A percentile compares a stretch with the other conserved stretches of the same genome.
These are phyloP conservation scores for Ochropacha duplaris DNA, from an alignment of 2,888 invertebrate genomes.

Conservation along the genomic window DNA sequence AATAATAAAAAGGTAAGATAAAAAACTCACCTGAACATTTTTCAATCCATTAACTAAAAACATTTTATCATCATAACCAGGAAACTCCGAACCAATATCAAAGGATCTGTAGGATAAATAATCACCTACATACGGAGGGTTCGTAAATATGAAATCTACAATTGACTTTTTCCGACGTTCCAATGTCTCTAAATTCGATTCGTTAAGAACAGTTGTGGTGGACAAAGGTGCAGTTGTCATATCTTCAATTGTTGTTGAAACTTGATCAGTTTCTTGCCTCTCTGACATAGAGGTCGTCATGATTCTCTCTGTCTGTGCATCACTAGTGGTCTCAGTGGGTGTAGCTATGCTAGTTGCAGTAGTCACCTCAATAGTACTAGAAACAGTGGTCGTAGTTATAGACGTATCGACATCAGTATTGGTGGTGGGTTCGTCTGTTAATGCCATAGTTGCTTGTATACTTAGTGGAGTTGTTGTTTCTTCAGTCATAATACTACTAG, in stretches of 20 bases:
- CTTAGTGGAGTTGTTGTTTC: slow-evolving; percentile 33
- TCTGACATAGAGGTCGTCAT: not conserved
- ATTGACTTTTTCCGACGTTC: slow-evolving; percentile 69
- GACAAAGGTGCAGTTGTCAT: slow-evolving; percentile 29
- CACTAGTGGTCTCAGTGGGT: slow-evolving; percentile 5
- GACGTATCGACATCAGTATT: slow-evolving; percentile 47
- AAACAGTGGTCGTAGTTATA: slow-evolving; percentile 21
- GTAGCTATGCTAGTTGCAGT: slow-evolving; percentile 13
- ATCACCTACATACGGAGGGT: slow-evolving; percentile 66
- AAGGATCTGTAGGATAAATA: slow-evolving; percentile 65
- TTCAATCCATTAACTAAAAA: slow-evolving; percentile 72
- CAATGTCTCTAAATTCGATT: slow-evolving; percentile 57
- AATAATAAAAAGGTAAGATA: not conserved
- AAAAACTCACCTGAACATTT: slow-evolving; percentile 63
- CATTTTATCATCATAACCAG: slow-evolving; percentile 50
- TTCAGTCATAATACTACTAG: slow-evolving; percentile 14
- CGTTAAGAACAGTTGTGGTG: slow-evolving; percentile 30
- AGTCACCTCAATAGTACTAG: slow-evolving; percentile 18
- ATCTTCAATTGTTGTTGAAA: slow-evolving; percentile 13
- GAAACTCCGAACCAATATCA: slow-evolving; percentile 53
- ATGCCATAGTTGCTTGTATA: slow-evolving; percentile 32
- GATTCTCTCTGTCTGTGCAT: slow-evolving; percentile 2
- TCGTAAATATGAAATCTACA: slow-evolving; percentile 69
- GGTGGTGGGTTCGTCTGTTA: slow-evolving; percentile 41
- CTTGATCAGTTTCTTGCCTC: slow-evolving; percentile 9